Conservation (phyloP, 2,113 vertebrate genomes). For the Notechis scutatus region DNA sequence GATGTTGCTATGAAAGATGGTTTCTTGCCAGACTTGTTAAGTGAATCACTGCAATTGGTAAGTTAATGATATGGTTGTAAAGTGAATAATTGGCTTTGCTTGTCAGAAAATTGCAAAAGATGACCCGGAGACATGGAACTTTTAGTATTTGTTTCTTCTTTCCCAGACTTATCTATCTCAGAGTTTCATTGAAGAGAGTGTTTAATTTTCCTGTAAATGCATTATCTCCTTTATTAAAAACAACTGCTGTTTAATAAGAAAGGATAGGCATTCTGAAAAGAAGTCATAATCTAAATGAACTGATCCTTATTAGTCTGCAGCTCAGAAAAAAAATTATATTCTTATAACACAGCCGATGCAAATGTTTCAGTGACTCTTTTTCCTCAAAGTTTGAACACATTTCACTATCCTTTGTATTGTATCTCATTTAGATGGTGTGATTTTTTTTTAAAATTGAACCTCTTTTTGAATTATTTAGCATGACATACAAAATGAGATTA, state of each 20-base stretch:
- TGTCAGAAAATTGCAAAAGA: not conserved
- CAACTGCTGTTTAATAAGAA: not conserved
- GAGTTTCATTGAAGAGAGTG: not conserved
- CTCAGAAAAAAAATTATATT: not conserved
- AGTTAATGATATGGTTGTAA: not conserved
- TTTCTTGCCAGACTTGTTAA: not conserved
- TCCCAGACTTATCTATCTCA: not conserved
- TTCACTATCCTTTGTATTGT: not conserved
- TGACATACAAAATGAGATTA: not conserved
- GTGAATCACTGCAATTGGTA: not conserved
- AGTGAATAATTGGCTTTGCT: not conserved
- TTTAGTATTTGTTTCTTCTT: not conserved
- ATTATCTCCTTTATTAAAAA: not conserved
- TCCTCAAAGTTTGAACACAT: not conserved
- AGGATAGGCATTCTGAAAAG: not conserved
- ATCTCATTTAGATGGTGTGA: not conserved
- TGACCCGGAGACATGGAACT: not conserved
- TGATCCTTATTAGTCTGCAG: not conserved
- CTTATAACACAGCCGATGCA: not conserved
- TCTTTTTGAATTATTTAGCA: not conserved
- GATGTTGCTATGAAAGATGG: not conserved
- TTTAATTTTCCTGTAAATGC: not conserved
- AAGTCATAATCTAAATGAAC: not conserved
- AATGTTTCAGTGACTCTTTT: not conserved
- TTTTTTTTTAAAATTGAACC: not conserved